Base-by-base conservation (phyloP, 2,113 vertebrate species). In the Trogon melanurus region DNA sequence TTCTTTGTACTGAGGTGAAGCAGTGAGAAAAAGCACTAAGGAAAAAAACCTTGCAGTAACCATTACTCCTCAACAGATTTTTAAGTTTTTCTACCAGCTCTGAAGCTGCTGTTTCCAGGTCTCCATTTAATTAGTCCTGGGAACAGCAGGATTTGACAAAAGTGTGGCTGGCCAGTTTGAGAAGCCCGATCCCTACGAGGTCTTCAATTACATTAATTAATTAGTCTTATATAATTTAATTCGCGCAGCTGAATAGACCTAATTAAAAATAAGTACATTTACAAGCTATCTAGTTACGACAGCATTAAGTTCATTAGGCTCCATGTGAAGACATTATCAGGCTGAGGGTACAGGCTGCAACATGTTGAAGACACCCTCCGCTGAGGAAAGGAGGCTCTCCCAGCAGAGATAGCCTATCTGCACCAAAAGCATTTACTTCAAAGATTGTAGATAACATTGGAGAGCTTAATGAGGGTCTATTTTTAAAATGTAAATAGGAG, bases 261-360 rank as follows among this genome's bases (percentile, higher is more conserved):
- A 95, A 89, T 95, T 96, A 95, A 94, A 96, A 97, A 92, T 66
- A 80, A 96, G 91, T 85, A 88, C 88, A 88, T 89, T 97, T 95
- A 94, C 71, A 93, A 97, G 94, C 62, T 89, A 90, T 88, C 80
- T 91, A 73, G 88, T 96, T 96, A 81, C 9, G 4, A 50, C 86
- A 87, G 94, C 79, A 72, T 73, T 83, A 95, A 95, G 88, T 96
- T 96, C 85, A 93, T 91, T 94, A 93, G 93, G 61, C 65, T 51
- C 62, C 76, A 71, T 3, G 3, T 41, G 79, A 95, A 95, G 89
- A 74, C 89, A 30, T 90, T 91, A 81, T 91, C 88, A 53, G 61
- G 76, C 71, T 76, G 56, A 84, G 67, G 57, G 27, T 67, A 36
- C 85, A 67, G 86, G 85, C 95, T 97, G 92, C 56, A 92, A 84